Base-by-base conservation (phyloP, 1,140 invertebrate species). In the Monochamus saltuarius region DNA sequence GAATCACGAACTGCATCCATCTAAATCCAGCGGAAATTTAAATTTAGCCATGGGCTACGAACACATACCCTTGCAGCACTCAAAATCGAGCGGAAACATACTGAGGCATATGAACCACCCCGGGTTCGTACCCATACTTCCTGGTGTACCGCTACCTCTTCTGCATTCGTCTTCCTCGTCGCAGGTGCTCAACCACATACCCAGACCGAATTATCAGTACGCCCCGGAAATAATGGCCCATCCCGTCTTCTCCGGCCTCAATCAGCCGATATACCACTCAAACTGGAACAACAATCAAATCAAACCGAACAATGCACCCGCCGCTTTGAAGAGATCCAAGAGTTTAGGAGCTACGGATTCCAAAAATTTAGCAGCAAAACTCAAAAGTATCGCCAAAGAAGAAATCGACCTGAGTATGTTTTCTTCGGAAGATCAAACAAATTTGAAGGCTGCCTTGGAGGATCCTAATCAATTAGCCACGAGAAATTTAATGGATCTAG, bases 401-500 rank as follows among this genome's bases (percentile, higher is more conserved):
- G 84, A 86, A 2, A 84, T 86, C 0, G 88, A 91, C 71, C 80
- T 92, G 42, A 89, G 85, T 22, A 84, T 82, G 71, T 92, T 92
- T 73, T 81, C 88, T 35, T 74, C 82, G 0, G 86, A 89, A 47
- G 83, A 90, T 61, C 86, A 90, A 70, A 80, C 84, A 34, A 83
- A 85, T 50, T 82, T 92, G 49, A 82, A 89, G 54, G 85, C 85
- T 68, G 88, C 88, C 2, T 78, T 89, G 43, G 85, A 89, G 85
- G 89, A 93, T 82, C 90, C 91, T 4, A 92, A 92, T 75, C 80
- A 85, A 53, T 77, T 93, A 17, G 85, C 85, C 59, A 87, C 89
- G 0, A 83, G 90, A 54, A 85, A 85, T 4, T 79, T 94, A 34
- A 94, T 94, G 90, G 89, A 93, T 73, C 78, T 92, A 14, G 91